Percentiles rank a stretch among this genome's conserved stretches.
phyloP scores from a whole-genome alignment of 1,140 invertebrate species.

The Caenorhabditis tropicalis region DNA sequence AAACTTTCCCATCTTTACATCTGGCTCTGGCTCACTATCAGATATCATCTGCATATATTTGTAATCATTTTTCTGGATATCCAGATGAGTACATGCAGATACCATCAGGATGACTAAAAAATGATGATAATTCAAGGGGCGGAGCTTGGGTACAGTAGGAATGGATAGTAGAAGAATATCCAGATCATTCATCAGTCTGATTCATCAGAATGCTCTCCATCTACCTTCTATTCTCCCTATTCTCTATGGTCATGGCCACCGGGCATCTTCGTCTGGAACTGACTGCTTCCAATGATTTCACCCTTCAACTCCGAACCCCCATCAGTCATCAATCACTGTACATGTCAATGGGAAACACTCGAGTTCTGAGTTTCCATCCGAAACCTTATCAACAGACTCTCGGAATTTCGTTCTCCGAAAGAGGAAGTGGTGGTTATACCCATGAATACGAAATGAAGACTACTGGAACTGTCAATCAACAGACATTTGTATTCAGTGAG shows the following conservation, averaged over 20 bases:
- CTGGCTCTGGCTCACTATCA: too few relatives aligned
- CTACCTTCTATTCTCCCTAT: background rate
- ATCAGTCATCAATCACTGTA: background rate
- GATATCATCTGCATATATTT: too few relatives aligned
- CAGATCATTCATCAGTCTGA: background rate
- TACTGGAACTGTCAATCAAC: background rate
- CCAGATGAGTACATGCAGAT: background rate
- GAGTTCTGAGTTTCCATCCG: background rate
- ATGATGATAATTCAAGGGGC: background rate
- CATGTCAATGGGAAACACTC: background rate
- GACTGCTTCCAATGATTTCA: background rate
- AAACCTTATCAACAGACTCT: background rate
- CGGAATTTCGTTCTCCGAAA: background rate
- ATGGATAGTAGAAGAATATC: background rate
- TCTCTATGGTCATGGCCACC: background rate
- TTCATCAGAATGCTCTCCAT: background rate
- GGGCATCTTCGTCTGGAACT: background rate
- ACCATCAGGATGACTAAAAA: background rate
- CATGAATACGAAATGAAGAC: background rate
- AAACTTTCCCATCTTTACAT: too few relatives aligned
- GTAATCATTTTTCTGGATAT: too few relatives aligned
- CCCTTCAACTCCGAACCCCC: background rate
- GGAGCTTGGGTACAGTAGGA: background rate
- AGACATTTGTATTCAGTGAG: background rate
- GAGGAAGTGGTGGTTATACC: background rate